Percentiles rank a stretch among this genome's conserved stretches.
phyloP scores from a whole-genome alignment of 2,797 vertebrate species.

The Oryzias dopingdopingensis region DNA sequence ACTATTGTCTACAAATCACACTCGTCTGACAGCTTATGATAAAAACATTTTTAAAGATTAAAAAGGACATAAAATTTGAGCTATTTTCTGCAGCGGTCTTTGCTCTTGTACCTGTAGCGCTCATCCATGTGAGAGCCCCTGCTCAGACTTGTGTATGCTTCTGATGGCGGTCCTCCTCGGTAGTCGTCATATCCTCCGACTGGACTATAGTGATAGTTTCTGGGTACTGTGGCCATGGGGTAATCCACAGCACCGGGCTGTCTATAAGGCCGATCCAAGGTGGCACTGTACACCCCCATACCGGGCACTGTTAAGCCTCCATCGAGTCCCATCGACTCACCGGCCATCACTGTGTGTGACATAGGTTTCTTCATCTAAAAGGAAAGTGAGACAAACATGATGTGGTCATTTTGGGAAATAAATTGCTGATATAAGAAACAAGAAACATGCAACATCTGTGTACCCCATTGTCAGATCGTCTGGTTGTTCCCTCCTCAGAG shows the following conservation, averaged over 20 bases:
- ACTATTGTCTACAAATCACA: too few species aligned
- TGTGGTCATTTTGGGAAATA: too few species aligned
- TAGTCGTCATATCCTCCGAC: conserved; percentile 77
- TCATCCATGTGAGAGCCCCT: conserved; percentile 90
- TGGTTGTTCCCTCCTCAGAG: conserved; percentile 88
- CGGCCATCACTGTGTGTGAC: conserved; percentile 84
- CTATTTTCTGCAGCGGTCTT: neutral
- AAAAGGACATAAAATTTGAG: neutral
- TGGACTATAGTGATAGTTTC: conserved; percentile 92
- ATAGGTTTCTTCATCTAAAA: conserved; percentile 89
- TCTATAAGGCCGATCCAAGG: conserved; percentile 90
- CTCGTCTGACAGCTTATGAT: too few species aligned
- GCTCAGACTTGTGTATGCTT: conserved; percentile 88
- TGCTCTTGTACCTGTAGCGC: conserved; percentile 78
- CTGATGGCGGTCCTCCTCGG: conserved; percentile 74
- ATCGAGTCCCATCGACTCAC: conserved; percentile 85
- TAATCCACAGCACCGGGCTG: conserved; percentile 77
- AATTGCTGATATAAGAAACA: neutral
- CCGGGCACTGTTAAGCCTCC: conserved; percentile 75
- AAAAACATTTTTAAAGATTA: neutral
- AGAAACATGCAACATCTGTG: neutral
- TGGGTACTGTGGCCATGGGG: conserved; percentile 88
- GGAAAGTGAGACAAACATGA: neutral
- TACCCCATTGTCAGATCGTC: conserved; percentile 88
- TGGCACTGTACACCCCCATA: conserved; percentile 85